Conservation (phyloP, 2,113 vertebrate genomes). For the Sturnira hondurensis region DNA sequence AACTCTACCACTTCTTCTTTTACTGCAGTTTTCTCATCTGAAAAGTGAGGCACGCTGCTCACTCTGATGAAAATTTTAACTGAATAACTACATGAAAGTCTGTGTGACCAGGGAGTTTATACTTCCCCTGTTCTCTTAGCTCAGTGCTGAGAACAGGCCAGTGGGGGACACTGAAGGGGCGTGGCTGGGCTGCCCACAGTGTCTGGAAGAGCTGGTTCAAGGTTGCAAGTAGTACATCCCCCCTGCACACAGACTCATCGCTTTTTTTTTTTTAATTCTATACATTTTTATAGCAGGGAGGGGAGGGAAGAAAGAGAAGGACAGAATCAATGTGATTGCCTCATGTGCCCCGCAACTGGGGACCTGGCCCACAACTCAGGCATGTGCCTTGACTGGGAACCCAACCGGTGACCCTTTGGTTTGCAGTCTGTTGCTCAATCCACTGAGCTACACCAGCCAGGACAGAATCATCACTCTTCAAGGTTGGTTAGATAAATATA, state of each 20-base stretch:
- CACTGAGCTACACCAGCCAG: too few relatives aligned
- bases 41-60: background rate
- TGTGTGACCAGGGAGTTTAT: background rate
- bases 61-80: background rate
- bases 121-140: background rate
- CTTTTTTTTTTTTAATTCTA: too few relatives aligned
- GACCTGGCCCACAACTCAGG: too few relatives aligned
- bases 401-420: too few relatives aligned
- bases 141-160: too few relatives aligned
- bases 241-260: background rate
- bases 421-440: too few relatives aligned
- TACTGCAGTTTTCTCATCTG: background rate
- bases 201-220: background rate
- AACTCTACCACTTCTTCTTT: background rate
- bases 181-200: background rate
- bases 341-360: too few relatives aligned
- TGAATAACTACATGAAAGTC: background rate
- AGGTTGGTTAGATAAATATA: background rate
- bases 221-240: too few relatives aligned
- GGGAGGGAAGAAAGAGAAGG: too few relatives aligned
- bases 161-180: fast-evolving
- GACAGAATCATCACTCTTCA: background rate
- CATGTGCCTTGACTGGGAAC: too few relatives aligned
- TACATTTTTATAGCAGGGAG: too few relatives aligned
- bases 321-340: too few relatives aligned